Evolutionary conservation across 2,797 vertebrate species (phyloP), one percentile per base, ranked within the genome.

Genomic region (Cossypha niveicapilla): DNA sequence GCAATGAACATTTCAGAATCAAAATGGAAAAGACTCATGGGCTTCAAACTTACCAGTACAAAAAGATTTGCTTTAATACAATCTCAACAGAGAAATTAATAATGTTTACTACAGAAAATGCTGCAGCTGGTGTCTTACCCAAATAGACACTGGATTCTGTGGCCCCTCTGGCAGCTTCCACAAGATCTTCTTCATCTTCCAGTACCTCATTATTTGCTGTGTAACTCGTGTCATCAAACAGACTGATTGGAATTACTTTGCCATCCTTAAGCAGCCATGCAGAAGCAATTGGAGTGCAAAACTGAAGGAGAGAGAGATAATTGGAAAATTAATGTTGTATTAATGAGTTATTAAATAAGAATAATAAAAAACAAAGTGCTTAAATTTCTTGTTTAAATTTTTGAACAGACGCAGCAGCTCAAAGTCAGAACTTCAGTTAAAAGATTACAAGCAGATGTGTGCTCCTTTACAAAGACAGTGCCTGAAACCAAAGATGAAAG

Each of bases 231-330:
- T 99, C 99, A 51, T 99, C 99, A 88, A 99, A 99, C 66, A 99
- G 98, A 93, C 98, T 99, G 95, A 99, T 99, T 7, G 99, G 99
- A 39, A 98, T 98, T 76, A 99, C 99, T 86, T 99, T 99, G 18
- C 99, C 99, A 30, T 98, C 98, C 21, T 98, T 98, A 41, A 99
- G 98, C 94, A 99, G 97, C 99, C 99, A 99, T 12, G 99, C 99
- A 10, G 99, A 99, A 86, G 99, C 99, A 77, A 99, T 99, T 39
- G 99, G 99, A 47, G 98, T 99, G 95, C 99, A 99, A 97, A 99
- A 99, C 99, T 99, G 94, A 54, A 91, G 72, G 34, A 85, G 14
- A 90, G 28, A 70, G n/a, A 51, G 8, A 11, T 35, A 85, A 53
- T 41, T 58, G 25, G 54, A 74, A 94, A 60, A 77, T 27, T 25